Percentiles rank a stretch among this genome's conserved stretches.
phyloP scores from a whole-genome alignment of 2,888 invertebrate species.

The Flexamia atlantica region DNA sequence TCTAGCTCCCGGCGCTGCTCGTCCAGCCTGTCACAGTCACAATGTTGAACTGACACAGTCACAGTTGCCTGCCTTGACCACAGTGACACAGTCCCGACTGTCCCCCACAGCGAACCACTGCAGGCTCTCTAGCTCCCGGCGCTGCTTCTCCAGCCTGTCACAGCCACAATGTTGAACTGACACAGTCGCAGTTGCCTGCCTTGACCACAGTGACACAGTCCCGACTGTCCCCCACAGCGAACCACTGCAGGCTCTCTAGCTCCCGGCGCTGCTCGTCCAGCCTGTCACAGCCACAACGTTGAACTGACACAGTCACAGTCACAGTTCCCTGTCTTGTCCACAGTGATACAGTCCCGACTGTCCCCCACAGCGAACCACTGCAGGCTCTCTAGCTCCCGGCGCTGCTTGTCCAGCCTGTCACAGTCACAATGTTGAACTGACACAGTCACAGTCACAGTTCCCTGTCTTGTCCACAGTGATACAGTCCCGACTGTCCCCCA shows the following conservation, averaged over 20 bases:
- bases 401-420: constrained; percentile 78
- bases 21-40: constrained; percentile 76
- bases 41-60: constrained; percentile 89
- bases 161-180: constrained; percentile 81
- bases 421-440: constrained; percentile 81
- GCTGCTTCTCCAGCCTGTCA: constrained; percentile 78
- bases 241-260: constrained; percentile 82
- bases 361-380: constrained; percentile 88
- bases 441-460: constrained; percentile 85
- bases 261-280: constrained; percentile 77
- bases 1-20: constrained; percentile 77
- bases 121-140: constrained; percentile 77
- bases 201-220: constrained; percentile 87
- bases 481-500: constrained; percentile 86
- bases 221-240: constrained; percentile 85
- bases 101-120: constrained; percentile 88
- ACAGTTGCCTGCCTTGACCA: constrained; percentile 86
- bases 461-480: constrained; percentile 84
- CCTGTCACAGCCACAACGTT: constrained; percentile 78
- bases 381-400: constrained; percentile 77
- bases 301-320: constrained; percentile 85
- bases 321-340: constrained; percentile 86
- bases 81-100: constrained; percentile 85
- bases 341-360: constrained; percentile 85
- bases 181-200: constrained; percentile 86